Base-by-base conservation (phyloP, 2,797 vertebrate species). In the Chrysocyon brachyurus region DNA sequence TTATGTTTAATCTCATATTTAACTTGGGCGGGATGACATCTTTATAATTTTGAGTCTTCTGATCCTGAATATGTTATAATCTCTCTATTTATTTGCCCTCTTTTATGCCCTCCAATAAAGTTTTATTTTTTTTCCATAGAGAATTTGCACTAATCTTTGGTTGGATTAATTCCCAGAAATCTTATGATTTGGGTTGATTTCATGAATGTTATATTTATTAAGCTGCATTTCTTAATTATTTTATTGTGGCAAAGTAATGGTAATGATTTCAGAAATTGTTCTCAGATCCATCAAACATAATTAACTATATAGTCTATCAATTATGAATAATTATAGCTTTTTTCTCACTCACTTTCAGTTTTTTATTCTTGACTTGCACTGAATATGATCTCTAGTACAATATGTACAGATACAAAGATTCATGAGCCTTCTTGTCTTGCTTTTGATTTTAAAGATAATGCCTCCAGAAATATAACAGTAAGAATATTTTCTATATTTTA, bases 211-310 rank as follows among this genome's bases (percentile, higher is more conserved):
- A 31, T 63, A 10, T 49, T 56, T 72, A 85, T 79, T 77, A 61
- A 40, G 57, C 68, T 72, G 0, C 1, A 49, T 79, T 84, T 90
- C 11, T 5, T 78, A 61, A 70, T 79, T 46, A 77, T 70, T 89
- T 90, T 72, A 72, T 56, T 85, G 10, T 72, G 14, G 31, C 49
- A 90, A 72, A 93, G n/a, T 93, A 64, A 63, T 90, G 33, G 4
- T 90, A 24, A 49, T 96, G 33, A 81, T 49, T 86, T 79, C 66
- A 90, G 31, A 93, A 75, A 73, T 46, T 82, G 17, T 95, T 85
- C n/a, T 75, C 64, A 8, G 21, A 68, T 90, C 10, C 59, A 22
- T 56, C 28, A 61, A 85, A 52, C 24, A 64, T 81, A 26, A 89
- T 73, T 66, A 85, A 64, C 12, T 64, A 4, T 73, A 54, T 90